Conservation (phyloP, 2,888 invertebrate species). For the Tribolium freemani region DNA sequence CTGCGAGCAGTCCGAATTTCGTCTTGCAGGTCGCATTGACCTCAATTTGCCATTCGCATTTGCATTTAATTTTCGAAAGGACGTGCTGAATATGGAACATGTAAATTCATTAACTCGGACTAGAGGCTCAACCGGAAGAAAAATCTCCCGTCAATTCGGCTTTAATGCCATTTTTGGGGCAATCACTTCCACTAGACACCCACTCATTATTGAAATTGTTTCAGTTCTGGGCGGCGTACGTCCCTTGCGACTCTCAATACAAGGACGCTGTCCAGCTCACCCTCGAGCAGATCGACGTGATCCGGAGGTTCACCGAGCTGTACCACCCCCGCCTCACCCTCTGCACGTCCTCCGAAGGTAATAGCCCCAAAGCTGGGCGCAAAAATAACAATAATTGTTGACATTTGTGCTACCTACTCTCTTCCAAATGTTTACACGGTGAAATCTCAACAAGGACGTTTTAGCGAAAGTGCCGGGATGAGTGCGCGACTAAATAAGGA, state of each 20-base stretch:
- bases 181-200: no score
- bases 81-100: conserved; percentile 31
- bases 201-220: conserved; percentile 51
- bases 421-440: neutral
- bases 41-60: conserved; percentile 28
- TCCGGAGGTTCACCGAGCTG: conserved; percentile 83
- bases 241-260: conserved; percentile 85
- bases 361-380: conserved; percentile 43
- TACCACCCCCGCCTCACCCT: conserved; percentile 84
- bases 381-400: conserved; percentile 10
- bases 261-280: conserved; percentile 88
- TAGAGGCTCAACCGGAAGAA: neutral
- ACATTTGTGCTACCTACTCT: conserved; percentile 9
- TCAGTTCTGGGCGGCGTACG: conserved; percentile 92
- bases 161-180: no score
- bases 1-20: neutral
- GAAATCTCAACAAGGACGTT: conserved; percentile 19
- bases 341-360: conserved; percentile 85
- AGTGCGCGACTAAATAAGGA: conserved; percentile 19
- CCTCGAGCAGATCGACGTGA: conserved; percentile 88
- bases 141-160: neutral
- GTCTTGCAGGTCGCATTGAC: neutral
- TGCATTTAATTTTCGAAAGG: conserved; percentile 32
- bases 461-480: conserved; percentile 12
- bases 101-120: conserved; percentile 18